Evolutionary conservation across 2,113 vertebrate genomes (phyloP).

Genomic region (Carassius auratus): DNA sequence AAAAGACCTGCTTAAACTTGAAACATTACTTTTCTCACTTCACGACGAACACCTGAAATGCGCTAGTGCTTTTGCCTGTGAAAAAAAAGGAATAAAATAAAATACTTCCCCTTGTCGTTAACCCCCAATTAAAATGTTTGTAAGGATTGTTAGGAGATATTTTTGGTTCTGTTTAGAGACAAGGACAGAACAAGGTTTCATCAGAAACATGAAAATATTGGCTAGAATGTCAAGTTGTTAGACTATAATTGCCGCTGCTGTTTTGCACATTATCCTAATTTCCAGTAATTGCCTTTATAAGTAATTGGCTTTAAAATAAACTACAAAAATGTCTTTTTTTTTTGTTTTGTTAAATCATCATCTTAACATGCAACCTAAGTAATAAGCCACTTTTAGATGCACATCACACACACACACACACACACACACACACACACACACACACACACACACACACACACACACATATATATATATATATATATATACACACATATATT

Average conservation of each 20-base stretch:
- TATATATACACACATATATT: too few species aligned
- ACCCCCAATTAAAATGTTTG: slow-evolving; percentile 77
- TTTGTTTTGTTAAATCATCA: not conserved
- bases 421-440: too few species aligned
- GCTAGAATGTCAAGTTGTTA: slow-evolving; percentile 44
- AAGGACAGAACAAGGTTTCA: slow-evolving; percentile 50
- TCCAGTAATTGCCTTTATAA: not conserved
- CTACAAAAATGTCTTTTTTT: too few species aligned
- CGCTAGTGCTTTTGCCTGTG: slow-evolving; percentile 65
- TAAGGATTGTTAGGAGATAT: slow-evolving; percentile 75
- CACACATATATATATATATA: too few species aligned
- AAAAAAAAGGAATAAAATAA: slow-evolving; percentile 61
- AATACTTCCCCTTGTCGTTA: slow-evolving; percentile 67
- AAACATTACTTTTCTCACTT: slow-evolving; percentile 72
- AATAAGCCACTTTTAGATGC: not conserved
- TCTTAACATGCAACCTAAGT: not conserved
- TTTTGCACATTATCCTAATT: slow-evolving; percentile 1
- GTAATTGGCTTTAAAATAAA: too few species aligned
- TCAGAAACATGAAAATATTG: slow-evolving; percentile 38
- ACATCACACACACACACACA: too few species aligned
- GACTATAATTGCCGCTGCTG: not conserved
- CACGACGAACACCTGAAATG: slow-evolving; percentile 77
- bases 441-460: too few species aligned
- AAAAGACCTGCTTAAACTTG: slow-evolving; percentile 68
- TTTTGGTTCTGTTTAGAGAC: slow-evolving; percentile 61